Base-by-base conservation (phyloP, 2,113 vertebrate genomes). In the Hepsetus odoe region DNA sequence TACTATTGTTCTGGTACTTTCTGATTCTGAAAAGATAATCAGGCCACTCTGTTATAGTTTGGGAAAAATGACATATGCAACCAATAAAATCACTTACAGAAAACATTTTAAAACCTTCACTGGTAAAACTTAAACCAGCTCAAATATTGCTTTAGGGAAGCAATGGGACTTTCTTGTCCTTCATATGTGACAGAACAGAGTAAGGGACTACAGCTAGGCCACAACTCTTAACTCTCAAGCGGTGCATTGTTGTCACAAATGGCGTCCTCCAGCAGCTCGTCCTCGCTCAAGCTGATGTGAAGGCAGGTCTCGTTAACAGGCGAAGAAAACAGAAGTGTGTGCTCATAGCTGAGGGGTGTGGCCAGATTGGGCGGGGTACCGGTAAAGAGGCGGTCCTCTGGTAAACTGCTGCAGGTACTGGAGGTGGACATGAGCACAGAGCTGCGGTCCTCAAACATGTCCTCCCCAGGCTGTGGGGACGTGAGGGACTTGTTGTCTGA, bases 221-320 rank as follows among this genome's bases (percentile, higher is more conserved):
- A 12, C 30, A 72, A 26, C 38, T 58, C 61, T 77, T 89, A 91
- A 84, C 90, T 85, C 66, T 61, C 72, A 77, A 86, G 88, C 8
- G 89, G 86, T 67, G 77, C 55, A 0, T 38, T 30, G 4, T 84
- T 51, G 32, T 90, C 87, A n/a, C 93, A 93, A 53, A 87, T 81
- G 74, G 58, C 80, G 51, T 85, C 86, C 74, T 93, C 91, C 72
- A 92, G 87, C 77, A 94, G 82, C 86, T 95, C 94, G 2, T 95
- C 95, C 71, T 96, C 94, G 0, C 94, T 96, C 81, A 96, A 92
- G 66, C 95, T 94, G 89, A 95, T 95, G 82, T 95, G 94, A 72
- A 96, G 88, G 85, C 94, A 91, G 44, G 94, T 96, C 12, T 95
- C 89, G 0, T 95, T 89, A 1, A 89, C 32, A 0, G 89, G 86